A percentile compares a stretch with the other conserved stretches of the same genome.
Evolutionary conservation across 2,797 vertebrate species (phyloP).

Genomic region (Alcedo atthis): DNA sequence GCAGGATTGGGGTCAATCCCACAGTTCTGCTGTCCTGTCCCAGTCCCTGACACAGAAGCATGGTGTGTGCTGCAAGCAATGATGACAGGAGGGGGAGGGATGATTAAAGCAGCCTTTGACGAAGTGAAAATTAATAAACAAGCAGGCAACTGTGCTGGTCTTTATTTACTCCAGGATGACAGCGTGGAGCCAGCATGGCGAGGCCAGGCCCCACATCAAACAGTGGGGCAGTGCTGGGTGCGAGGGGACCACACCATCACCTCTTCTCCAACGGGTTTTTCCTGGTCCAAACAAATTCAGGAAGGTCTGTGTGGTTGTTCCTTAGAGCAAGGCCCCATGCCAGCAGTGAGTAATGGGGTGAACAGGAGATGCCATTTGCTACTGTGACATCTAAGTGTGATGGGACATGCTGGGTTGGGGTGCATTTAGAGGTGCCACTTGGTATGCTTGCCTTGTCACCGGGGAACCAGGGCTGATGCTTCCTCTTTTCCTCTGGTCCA

Average conservation of each 20-base stretch:
- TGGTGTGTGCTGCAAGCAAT: accelerated
- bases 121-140: slow-evolving; percentile 28
- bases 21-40: background rate
- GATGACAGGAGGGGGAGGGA: background rate
- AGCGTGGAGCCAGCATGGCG: background rate
- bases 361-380: background rate
- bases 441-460: background rate
- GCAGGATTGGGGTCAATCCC: background rate
- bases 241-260: background rate
- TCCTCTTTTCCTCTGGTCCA: background rate
- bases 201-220: slow-evolving; percentile 38
- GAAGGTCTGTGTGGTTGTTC: background rate
- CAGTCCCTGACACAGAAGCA: accelerated
- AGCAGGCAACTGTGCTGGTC: background rate
- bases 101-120: slow-evolving; percentile 58
- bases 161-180: background rate
- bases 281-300: background rate
- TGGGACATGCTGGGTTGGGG: accelerated
- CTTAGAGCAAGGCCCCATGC: background rate
- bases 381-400: accelerated
- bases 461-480: background rate
- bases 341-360: accelerated
- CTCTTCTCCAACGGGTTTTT: background rate
- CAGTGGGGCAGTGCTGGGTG: background rate
- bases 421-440: background rate